Evolutionary conservation across 1,140 invertebrate species (phyloP), one percentile per base, ranked within the genome.

Genomic region (Zaprionus inermis): DNA sequence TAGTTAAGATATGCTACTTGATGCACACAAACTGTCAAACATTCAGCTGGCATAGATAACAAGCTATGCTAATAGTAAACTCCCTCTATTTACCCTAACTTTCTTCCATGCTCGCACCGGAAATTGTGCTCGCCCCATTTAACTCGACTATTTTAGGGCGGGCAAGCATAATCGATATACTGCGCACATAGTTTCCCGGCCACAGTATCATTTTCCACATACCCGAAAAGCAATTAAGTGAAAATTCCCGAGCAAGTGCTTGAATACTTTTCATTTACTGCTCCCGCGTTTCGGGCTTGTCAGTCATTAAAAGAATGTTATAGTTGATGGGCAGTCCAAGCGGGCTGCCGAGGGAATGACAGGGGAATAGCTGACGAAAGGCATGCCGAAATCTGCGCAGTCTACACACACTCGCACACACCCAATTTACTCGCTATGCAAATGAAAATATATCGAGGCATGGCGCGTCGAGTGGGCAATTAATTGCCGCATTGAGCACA

Each of bases 281-380:
- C 46, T 14, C 30, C 30, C 10, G 30, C 10, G 7, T 32, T 9
- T 1, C 55, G 30, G 44, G 30, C 59, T 16, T 61, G 65, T 32
- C 72, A 75, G 60, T 64, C 58, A 71, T 70, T 75, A 65, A 74
- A 71, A 55, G 65, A 79, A 78, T 68, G 41, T 70, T 71, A 79
- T 76, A 72, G 49, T 88, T 86, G 83, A 86, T 76, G 77, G 82
- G 88, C 72, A 64, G 66, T 20, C n/a, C 32, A 20, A 34, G 4
- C 12, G 30, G 3, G 32, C 1, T 16, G 30, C 3, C 16, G 32
- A 2, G 32, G 32, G 22, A 24, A 24, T 24, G 30, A 32, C 9
- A 28, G 18, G 16, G 12, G 14, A 16, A 36, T 6, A 22, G 38
- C 24, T 28, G 24, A 28, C 6, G 20, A 34, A 11, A 18, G 34